These are phyloP conservation scores for Perca flavescens DNA, from an alignment of 2,113 vertebrate genomes.

Conservation along the genomic window DNA sequence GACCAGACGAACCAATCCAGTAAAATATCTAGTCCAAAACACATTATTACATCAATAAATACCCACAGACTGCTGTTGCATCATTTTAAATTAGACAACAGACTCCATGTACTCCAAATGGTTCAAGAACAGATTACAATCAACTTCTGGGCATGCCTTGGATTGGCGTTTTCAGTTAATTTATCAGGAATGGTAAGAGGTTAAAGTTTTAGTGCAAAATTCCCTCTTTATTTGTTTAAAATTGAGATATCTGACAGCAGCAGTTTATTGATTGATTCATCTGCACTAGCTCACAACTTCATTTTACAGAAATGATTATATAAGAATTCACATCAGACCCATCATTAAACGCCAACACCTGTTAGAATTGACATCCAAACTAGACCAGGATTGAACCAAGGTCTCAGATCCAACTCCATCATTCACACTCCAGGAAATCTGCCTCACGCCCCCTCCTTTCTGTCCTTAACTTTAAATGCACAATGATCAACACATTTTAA, in stretches of 20 bases:
- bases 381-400: not conserved
- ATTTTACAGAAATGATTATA: not conserved
- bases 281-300: not conserved
- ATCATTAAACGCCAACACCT: not conserved
- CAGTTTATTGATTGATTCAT: not conserved
- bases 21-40: not conserved
- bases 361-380: not conserved
- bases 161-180: no score
- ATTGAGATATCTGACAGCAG: not conserved
- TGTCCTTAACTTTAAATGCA: not conserved
- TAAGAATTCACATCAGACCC: not conserved
- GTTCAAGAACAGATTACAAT: no score
- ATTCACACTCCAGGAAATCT: not conserved
- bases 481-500: not conserved
- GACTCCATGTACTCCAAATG: not conserved
- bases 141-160: no score
- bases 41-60: not conserved
- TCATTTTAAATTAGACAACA: not conserved
- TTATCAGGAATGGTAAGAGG: no score
- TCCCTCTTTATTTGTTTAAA: not conserved
- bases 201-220: no score
- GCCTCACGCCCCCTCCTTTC: not conserved
- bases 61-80: not conserved
- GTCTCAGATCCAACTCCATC: not conserved
- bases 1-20: not conserved